Evolutionary conservation across 2,113 vertebrate genomes (phyloP), one percentile per base, ranked within the genome.

Genomic region (Tretioscincus oriximinensis): DNA sequence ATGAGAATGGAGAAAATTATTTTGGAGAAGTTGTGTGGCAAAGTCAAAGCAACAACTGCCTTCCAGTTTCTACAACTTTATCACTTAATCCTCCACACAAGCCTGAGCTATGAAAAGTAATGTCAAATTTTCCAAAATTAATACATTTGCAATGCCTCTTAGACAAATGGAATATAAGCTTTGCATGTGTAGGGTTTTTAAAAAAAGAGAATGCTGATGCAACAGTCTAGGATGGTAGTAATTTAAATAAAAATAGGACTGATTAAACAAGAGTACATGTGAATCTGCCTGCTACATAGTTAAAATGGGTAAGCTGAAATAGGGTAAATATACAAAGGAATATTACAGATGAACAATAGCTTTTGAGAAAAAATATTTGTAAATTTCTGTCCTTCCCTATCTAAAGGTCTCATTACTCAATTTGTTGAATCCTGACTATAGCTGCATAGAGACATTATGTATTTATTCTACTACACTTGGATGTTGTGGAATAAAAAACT

Each of bases 1-100:
- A 98, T 98, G 95, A 96, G 98, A 86, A 99, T 99, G 98, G 98
- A 99, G 91, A 98, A 96, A 95, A 99, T 99, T n/a, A 76, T 99
- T 70, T 80, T 98, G 92, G 97, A 99, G 91, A 99, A 99, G 87
- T 93, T 99, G 65, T 93, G 92, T 83, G 97, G 97, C 96, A 99
- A 97, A 92, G 94, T 98, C 76, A 98, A 95, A 94, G 94, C 96
- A 84, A 94, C 97, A 9, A 99, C 98, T 51, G 96, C 97, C 9
- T 95, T 98, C 76, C 96, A 96, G 0, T 98, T 99, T 86, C 95
- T 99, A 11, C 94, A 98, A 29, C 91, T 98, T 0, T 98, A 97
- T 91, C 93, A 97, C 90, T 93, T 94, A 31, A 93, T 95, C 66
- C 70, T 98, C 85, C 92, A 95, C 73, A 95, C 96, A 87, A 96